phyloP scores from a whole-genome alignment of 1,140 invertebrate genomes.

The Megalonaias nervosa region DNA sequence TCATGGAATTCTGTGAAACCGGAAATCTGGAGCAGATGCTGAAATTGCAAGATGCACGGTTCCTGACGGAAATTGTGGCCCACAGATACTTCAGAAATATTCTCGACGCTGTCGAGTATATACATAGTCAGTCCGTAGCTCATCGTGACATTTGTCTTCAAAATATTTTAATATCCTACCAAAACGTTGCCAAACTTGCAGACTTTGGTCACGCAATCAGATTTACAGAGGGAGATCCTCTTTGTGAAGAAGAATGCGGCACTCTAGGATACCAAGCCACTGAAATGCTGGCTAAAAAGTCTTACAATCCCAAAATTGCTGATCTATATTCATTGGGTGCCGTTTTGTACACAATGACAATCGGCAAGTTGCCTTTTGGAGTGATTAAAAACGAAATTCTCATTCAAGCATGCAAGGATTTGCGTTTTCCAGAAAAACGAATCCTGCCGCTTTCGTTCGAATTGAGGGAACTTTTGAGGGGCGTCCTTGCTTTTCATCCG shows the following conservation, averaged over 20 bases:
- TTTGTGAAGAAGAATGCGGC: constrained; percentile 46
- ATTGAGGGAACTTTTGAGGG: constrained; percentile 43
- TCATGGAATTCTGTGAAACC: constrained; percentile 61
- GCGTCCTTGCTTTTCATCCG: constrained; percentile 50
- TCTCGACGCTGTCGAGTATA: constrained; percentile 47
- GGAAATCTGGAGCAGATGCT: constrained; percentile 59
- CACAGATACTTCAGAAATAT: constrained; percentile 54
- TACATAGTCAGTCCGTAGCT: constrained; percentile 51
- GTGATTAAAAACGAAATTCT: constrained; percentile 41
- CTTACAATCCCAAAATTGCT: constrained; percentile 49
- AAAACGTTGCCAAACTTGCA: constrained; percentile 54
- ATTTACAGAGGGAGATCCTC: constrained; percentile 39
- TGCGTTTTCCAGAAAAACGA: constrained; percentile 42
- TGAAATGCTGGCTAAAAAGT: constrained; percentile 47
- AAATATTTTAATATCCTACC: constrained; percentile 53
- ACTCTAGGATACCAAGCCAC: constrained; percentile 53
- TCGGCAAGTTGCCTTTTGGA: constrained; percentile 57
- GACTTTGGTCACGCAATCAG: constrained; percentile 54
- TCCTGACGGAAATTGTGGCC: constrained; percentile 53
- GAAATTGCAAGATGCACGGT: constrained; percentile 44
- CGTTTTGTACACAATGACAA: constrained; percentile 54
- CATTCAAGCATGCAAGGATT: constrained; percentile 33
- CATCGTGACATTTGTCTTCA: constrained; percentile 58
- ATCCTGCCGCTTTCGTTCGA: constrained; percentile 43
- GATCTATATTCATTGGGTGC: constrained; percentile 61